phyloP scores from a whole-genome alignment of 1,140 invertebrate genomes.

The Neelides sp. region DNA sequence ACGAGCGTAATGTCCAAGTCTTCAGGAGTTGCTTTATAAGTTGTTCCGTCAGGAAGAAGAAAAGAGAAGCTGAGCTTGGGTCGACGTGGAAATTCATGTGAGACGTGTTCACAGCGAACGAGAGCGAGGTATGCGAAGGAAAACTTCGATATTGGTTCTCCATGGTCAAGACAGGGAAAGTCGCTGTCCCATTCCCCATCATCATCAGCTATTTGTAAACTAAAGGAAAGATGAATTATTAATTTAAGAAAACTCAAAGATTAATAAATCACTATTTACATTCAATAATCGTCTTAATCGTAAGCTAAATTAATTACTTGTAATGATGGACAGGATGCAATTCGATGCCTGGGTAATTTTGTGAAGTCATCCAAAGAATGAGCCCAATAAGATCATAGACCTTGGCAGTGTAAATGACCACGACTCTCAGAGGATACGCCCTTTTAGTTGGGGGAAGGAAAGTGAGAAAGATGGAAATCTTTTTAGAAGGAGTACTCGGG shows the following conservation, averaged over 20 bases:
- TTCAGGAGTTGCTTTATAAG: constrained; percentile 12
- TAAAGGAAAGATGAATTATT: constrained; percentile 47
- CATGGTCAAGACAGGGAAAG: constrained; percentile 76
- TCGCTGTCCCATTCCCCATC: constrained; percentile 92
- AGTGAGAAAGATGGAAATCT: constrained; percentile 60
- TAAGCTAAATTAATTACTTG: constrained; percentile 18
- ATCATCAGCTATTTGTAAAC: constrained; percentile 85
- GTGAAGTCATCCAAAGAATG: constrained; percentile 63
- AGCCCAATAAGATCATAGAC: constrained; percentile 87
- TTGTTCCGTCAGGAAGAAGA: constrained; percentile 24
- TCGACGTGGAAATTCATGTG: background rate
- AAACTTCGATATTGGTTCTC: constrained; percentile 81
- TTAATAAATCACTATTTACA: constrained; percentile 18
- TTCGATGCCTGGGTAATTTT: constrained; percentile 32
- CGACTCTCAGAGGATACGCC: constrained; percentile 69
- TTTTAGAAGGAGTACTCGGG: constrained; percentile 17
- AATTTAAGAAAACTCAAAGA: constrained; percentile 38
- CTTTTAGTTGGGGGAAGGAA: constrained; percentile 66
- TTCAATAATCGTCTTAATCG: background rate
- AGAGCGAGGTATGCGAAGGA: constrained; percentile 80
- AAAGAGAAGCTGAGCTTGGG: constrained; percentile 15
- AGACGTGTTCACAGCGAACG: constrained; percentile 37
- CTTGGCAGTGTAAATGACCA: constrained; percentile 66
- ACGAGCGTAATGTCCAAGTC: constrained; percentile 16
- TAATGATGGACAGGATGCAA: constrained; percentile 31